Evolutionary conservation across 2,888 invertebrate species (phyloP), one percentile per base, ranked within the genome.

Genomic region (Schizaphis graminum): DNA sequence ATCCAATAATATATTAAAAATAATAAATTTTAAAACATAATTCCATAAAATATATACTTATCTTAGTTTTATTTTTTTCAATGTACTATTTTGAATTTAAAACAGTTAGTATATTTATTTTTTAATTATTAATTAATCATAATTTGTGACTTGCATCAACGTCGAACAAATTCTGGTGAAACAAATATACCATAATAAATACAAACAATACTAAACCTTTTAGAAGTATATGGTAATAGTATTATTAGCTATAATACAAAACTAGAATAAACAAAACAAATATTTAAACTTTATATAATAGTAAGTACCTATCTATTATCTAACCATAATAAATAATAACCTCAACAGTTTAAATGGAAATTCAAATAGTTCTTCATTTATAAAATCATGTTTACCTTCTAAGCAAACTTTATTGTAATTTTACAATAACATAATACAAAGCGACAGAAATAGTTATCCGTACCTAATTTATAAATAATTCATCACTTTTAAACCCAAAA

Each of bases 271-370:
- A 77, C 24, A 8, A 77, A 35, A 77, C 77, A 77, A 35, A 77
- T 77, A 77, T 35, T 77, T 77, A 35, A 77, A 21, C 35, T 77
- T 7, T 35, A 77, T 77, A 35, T 35, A 21, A 77, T 35, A 8
- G 77, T 8, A 77, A 28, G 35, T 35, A 28, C 28, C 61, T 61
- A 24, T 35, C 35, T 35, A 35, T 77, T 77, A 77, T 35, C 77
- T 77, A 77, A 67, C n/a, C 67, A n/a, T n/a, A 61, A 67, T 67
- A 67, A 67, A 77, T 77, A 77, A 77, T 77, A 77, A 77, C 35
- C 77, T 35, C 35, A 35, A 77, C 8, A 35, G 35, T 35, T 77
- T 35, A 77, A 35, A 21, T 77, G 35, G 77, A 77, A 77, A 35
- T 21, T 7, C 16, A 77, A 3, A 77, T 77, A 77, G 77, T 77